These are phyloP conservation scores for Sternotherus odoratus DNA, from an alignment of 2,797 vertebrate genomes.

Conservation along the genomic window DNA sequence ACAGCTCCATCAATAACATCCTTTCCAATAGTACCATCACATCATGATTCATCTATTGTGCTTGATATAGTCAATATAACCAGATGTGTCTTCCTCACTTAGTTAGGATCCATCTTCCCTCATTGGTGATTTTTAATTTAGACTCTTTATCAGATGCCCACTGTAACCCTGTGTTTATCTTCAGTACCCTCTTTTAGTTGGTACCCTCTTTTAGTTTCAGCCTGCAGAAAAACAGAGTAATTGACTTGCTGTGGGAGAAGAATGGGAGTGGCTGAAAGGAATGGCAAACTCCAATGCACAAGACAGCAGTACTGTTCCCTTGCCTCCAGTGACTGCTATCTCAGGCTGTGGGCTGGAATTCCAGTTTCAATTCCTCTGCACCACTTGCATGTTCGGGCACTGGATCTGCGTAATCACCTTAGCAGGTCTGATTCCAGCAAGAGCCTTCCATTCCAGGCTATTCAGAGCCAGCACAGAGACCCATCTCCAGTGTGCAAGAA, in stretches of 20 bases:
- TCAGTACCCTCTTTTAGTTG: background rate
- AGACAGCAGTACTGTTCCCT: background rate
- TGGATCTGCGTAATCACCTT: fast-evolving
- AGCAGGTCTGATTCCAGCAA: fast-evolving
- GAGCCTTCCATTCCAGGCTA: background rate
- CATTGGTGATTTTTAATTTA: constrained; percentile 54
- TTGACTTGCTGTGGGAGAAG: background rate
- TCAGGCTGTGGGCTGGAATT: background rate
- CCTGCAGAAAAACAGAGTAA: background rate
- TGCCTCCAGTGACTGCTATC: background rate
- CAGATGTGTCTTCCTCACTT: constrained; percentile 42
- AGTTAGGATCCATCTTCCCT: constrained; percentile 22
- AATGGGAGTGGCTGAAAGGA: background rate
- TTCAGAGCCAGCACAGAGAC: fast-evolving
- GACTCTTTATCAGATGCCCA: constrained; percentile 8
- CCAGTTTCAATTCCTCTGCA: background rate
- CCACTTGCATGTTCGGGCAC: background rate
- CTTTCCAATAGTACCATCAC: constrained; percentile 55
- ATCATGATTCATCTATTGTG: constrained; percentile 56
- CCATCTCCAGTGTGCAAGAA: background rate
- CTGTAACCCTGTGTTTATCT: constrained; percentile 26
- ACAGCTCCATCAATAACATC: constrained; percentile 71
- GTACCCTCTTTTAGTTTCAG: background rate
- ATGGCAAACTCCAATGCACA: background rate
- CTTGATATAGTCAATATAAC: constrained; percentile 47